phyloP scores from a whole-genome alignment of 1,140 invertebrate species.

The Drosophila ohnishii region DNA sequence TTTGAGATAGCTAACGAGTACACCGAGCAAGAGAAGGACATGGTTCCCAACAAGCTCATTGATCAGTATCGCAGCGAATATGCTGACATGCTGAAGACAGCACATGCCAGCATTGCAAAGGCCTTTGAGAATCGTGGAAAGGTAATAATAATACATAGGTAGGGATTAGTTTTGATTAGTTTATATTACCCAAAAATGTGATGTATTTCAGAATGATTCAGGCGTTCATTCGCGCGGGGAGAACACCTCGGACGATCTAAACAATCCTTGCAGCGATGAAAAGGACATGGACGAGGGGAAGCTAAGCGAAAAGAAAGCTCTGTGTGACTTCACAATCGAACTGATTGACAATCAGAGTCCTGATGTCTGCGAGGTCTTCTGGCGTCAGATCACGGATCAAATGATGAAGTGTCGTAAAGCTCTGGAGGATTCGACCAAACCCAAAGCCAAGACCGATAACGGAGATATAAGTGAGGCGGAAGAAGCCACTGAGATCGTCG shows the following conservation, averaged over 20 bases:
- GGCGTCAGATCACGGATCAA: conserved; percentile 89
- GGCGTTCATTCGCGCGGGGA: conserved; percentile 75
- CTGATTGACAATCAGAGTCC: conserved; percentile 29
- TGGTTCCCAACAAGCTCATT: conserved; percentile 29
- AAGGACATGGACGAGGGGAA: conserved; percentile 22
- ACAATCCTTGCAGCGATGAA: conserved; percentile 14
- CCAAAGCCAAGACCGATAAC: not conserved
- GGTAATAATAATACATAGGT: conserved; percentile 11
- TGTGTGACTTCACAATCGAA: conserved; percentile 48
- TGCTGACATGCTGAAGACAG: conserved; percentile 26
- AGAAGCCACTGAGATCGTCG: conserved; percentile 11
- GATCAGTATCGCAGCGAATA: conserved; percentile 49
- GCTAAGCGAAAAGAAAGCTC: not conserved
- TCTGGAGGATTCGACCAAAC: conserved; percentile 84
- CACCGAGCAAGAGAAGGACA: conserved; percentile 15
- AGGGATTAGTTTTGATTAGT: not conserved
- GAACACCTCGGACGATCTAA: conserved; percentile 54
- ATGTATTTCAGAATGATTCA: conserved; percentile 61
- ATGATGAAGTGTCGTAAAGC: conserved; percentile 88
- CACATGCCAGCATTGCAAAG: conserved; percentile 35
- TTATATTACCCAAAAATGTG: not conserved
- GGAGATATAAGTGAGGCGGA: conserved; percentile 28
- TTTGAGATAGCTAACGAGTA: not conserved
- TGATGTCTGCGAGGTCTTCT: conserved; percentile 88
- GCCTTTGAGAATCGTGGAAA: conserved; percentile 52